These are phyloP conservation scores for Nomada hirtipes DNA, from an alignment of 2,888 invertebrate species.

Conservation along the genomic window DNA sequence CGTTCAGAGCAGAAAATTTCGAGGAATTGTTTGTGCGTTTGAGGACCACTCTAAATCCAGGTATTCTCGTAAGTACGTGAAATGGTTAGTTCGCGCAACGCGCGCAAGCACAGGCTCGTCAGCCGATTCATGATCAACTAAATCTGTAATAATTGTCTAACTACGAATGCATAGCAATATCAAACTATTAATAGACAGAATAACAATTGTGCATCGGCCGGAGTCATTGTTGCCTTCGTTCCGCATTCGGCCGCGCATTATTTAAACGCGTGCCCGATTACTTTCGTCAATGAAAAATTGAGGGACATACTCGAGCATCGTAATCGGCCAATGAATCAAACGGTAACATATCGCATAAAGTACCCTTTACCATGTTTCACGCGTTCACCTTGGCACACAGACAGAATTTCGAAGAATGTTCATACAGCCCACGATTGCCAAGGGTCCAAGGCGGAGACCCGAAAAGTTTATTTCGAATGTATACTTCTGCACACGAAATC, in stretches of 20 bases:
- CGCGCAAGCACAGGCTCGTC: conserved; percentile 26
- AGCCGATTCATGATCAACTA: conserved; percentile 21
- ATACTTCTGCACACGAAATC: not conserved
- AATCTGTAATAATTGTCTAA: conserved; percentile 45
- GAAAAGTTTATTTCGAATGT: not conserved
- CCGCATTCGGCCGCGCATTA: not conserved
- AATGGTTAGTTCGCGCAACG: conserved; percentile 20
- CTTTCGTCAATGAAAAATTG: not conserved
- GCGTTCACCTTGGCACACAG: conserved; percentile 3
- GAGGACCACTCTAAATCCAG: conserved; percentile 41
- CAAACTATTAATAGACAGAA: conserved; percentile 29
- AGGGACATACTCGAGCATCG: not conserved
- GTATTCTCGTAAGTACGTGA: conserved; percentile 48
- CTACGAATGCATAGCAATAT: conserved; percentile 43
- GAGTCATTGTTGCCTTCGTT: conserved; percentile 7
- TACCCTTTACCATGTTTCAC: not conserved
- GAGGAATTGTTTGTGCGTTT: conserved; percentile 55
- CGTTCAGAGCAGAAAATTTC: not conserved
- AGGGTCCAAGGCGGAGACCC: not conserved
- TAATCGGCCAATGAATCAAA: not conserved
- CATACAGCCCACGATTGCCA: not conserved
- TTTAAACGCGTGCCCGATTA: not conserved
- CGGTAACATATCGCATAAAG: conserved; percentile 20
- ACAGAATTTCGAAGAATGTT: not conserved
- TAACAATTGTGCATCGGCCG: conserved; percentile 19